phyloP scores from a whole-genome alignment of 2,888 invertebrate genomes.

The Argyra leucocephala region DNA sequence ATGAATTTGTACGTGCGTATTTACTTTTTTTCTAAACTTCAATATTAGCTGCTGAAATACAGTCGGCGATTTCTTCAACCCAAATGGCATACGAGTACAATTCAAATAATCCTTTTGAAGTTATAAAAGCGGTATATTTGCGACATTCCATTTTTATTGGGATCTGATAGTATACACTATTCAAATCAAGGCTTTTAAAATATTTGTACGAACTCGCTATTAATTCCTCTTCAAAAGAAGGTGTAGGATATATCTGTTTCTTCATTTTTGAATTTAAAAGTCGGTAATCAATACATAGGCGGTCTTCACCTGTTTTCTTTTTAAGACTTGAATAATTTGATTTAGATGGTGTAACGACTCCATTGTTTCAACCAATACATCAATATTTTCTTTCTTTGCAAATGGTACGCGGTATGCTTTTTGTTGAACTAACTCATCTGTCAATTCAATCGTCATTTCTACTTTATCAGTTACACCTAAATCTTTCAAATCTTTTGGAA shows the following conservation, averaged over 20 bases:
- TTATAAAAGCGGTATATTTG: not conserved
- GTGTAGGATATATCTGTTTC: too few relatives aligned
- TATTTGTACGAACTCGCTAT: too few relatives aligned
- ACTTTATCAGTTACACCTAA: too few relatives aligned
- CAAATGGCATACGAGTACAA: not conserved
- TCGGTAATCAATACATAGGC: slow-evolving; percentile 9
- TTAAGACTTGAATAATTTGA: slow-evolving; percentile 30
- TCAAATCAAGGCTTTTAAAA: too few relatives aligned
- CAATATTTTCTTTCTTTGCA: not conserved
- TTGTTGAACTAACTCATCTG: too few relatives aligned
- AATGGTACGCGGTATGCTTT: too few relatives aligned
- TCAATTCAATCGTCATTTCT: too few relatives aligned
- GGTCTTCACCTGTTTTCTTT: slow-evolving; percentile 7
- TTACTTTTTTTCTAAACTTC: not conserved
- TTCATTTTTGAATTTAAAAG: not conserved
- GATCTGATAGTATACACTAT: slow-evolving; percentile 13
- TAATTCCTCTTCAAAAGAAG: too few relatives aligned
- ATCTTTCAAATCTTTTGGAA: too few relatives aligned
- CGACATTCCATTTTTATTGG: not conserved
- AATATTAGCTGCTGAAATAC: not conserved
- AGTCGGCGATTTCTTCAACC: not conserved
- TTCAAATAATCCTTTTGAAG: not conserved
- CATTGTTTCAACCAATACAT: slow-evolving; percentile 21
- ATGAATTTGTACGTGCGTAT: not conserved
- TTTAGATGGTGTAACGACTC: slow-evolving; percentile 29